Conservation (phyloP, 1,140 invertebrate genomes). For the Pteromalus puparum region DNA sequence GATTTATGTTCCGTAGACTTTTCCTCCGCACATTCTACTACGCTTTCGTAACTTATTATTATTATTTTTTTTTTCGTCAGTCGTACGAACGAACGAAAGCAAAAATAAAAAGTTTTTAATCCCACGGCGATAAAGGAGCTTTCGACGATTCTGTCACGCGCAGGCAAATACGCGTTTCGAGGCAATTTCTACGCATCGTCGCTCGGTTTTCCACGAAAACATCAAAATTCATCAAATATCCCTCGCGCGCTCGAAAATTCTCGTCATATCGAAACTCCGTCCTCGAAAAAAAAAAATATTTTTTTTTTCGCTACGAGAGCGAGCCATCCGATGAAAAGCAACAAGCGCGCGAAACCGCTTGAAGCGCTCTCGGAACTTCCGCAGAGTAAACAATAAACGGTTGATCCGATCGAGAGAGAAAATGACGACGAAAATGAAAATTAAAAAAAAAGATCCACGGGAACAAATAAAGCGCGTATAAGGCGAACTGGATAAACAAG, state of each 20-base stretch:
- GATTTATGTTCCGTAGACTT: background rate
- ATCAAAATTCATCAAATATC: background rate
- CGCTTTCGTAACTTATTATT: background rate
- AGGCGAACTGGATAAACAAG: constrained; percentile 13
- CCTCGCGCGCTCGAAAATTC: background rate
- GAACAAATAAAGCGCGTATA: constrained; percentile 11
- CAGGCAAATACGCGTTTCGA: background rate
- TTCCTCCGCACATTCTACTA: no score
- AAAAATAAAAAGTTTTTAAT: background rate
- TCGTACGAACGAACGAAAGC: background rate
- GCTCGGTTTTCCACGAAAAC: background rate
- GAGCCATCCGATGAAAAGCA: no score
- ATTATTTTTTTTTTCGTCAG: background rate
- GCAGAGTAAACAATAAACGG: no score
- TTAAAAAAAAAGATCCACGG: background rate
- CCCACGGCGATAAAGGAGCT: background rate
- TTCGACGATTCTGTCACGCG: background rate
- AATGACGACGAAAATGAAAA: background rate
- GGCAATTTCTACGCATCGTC: no score
- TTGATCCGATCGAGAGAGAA: background rate
- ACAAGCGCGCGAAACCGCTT: no score
- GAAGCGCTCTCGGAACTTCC: no score
- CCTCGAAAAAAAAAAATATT: no score
- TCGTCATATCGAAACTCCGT: no score
- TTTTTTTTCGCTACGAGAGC: no score